Evolutionary conservation across 1,140 invertebrate genomes (phyloP).

Genomic region (Penaeus vannamei): DNA sequence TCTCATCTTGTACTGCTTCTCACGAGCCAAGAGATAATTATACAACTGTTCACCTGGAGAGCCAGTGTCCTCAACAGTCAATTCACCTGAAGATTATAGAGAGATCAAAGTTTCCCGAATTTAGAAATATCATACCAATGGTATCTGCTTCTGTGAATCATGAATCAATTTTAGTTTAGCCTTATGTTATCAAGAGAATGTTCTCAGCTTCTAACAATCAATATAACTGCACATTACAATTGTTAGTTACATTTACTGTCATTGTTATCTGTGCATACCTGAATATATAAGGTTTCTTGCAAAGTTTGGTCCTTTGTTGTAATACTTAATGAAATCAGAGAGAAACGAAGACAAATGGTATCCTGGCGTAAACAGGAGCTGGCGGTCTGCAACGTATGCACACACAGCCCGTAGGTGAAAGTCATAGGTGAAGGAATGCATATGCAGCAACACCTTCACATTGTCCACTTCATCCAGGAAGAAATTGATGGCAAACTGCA

Average conservation of each 20-base stretch:
- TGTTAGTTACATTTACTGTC: not conserved
- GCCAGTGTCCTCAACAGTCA: slow-evolving; percentile 77
- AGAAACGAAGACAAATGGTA: slow-evolving; percentile 86
- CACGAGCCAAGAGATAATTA: slow-evolving; percentile 82
- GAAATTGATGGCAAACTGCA: slow-evolving; percentile 70
- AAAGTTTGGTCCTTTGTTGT: slow-evolving; percentile 86
- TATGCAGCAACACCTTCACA: slow-evolving; percentile 79
- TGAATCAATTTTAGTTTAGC: no score
- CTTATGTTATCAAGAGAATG: not conserved
- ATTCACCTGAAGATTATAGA: slow-evolving; percentile 73
- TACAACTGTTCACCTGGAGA: slow-evolving; percentile 81
- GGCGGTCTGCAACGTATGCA: slow-evolving; percentile 79
- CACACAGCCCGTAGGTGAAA: slow-evolving; percentile 85
- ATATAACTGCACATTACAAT: not conserved
- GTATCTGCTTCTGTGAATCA: no score
- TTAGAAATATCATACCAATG: no score
- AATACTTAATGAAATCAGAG: slow-evolving; percentile 88
- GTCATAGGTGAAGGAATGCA: slow-evolving; percentile 91
- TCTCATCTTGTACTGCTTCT: slow-evolving; percentile 81
- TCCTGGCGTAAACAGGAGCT: slow-evolving; percentile 78
- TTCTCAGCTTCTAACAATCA: slow-evolving; percentile 35
- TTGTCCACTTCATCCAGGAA: slow-evolving; percentile 86
- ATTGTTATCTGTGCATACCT: slow-evolving; percentile 73
- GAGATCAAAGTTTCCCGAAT: no score
- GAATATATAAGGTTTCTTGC: slow-evolving; percentile 84